Evolutionary conservation across 2,113 vertebrate genomes (phyloP), one percentile per base, ranked within the genome.

Genomic region (Pteruthius melanotis): DNA sequence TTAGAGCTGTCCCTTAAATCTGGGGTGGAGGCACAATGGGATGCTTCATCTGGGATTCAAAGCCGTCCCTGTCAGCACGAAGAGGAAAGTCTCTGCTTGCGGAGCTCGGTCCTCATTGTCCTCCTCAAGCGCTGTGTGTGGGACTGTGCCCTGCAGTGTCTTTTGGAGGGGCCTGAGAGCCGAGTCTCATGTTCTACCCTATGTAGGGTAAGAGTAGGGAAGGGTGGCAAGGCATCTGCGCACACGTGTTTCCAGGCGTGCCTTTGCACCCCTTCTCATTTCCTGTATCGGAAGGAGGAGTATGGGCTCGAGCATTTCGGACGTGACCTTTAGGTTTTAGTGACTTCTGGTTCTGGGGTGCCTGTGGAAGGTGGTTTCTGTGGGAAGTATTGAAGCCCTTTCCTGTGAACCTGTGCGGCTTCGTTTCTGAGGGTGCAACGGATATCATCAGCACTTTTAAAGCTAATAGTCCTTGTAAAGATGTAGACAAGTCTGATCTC

Each of bases 381-480:
- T 53, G 60, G n/a, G 42, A 76, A 76, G 27, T 56, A 15, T 17
- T n/a, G 44, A 37, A 59, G 8, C 28, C 37, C 50, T 84, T 89
- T 39, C 66, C 72, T 64, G 21, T 2, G 11, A 79, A 82, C 74
- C 45, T 37, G 21, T 8, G 3, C 3, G 2, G 15, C 49, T 94
- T 93, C 42, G 5, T 76, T 85, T 87, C 44, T 60, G 76, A 74
- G 45, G 37, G 35, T 75, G 44, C 22, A 37, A n/a, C 22, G 69
- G 93, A 86, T 96, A 70, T 2, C 13, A 94, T 94, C 77, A 26
- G 49, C 50, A 9, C 69, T 89, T 93, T 69, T 49, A 87, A 85
- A 87, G 61, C 77, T 85, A 90, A 89, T 94, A 97, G 75, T 91
- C 52, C 19, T 39, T 37, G 77, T 88, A 77, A 72, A 87, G 65